Conservation (phyloP, 2,797 vertebrate species). For the Lithobates sylvaticus region DNA sequence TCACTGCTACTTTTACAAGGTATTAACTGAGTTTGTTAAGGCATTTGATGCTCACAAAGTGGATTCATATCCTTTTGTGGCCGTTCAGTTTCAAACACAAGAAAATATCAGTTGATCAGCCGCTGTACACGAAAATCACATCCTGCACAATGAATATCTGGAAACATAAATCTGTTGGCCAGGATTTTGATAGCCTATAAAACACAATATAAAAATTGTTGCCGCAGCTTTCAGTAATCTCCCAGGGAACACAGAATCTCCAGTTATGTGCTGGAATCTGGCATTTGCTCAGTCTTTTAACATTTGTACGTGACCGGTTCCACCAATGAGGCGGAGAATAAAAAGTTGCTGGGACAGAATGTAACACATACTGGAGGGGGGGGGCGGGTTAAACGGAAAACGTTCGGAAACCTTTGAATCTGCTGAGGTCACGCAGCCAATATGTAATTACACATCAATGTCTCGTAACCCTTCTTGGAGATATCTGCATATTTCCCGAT, state of each 20-base stretch:
- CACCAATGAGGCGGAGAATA: background rate
- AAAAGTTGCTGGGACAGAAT: background rate
- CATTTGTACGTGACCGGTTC: background rate
- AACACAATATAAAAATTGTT: conserved; percentile 11
- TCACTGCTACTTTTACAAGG: too few relatives aligned
- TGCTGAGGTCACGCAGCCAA: conserved; percentile 26
- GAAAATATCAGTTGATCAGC: background rate
- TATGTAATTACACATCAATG: conserved; percentile 37
- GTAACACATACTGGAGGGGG: background rate
- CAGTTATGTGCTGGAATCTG: conserved; percentile 19
- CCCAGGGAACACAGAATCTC: background rate
- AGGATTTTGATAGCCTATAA: background rate
- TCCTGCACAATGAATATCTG: background rate
- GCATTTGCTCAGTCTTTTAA: conserved; percentile 34
- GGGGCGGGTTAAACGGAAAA: background rate
- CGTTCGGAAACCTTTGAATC: conserved; percentile 36
- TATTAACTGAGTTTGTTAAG: too few relatives aligned
- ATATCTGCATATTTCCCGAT: conserved; percentile 28
- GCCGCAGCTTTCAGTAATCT: conserved; percentile 18
- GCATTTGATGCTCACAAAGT: too few relatives aligned
- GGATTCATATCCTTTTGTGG: too few relatives aligned
- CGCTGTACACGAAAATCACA: background rate
- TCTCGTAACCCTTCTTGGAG: conserved; percentile 27
- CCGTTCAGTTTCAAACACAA: background rate
- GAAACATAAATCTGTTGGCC: conserved; percentile 15